Evolutionary conservation across 2,113 vertebrate genomes (phyloP).

Genomic region (Leucopsar rothschildi): DNA sequence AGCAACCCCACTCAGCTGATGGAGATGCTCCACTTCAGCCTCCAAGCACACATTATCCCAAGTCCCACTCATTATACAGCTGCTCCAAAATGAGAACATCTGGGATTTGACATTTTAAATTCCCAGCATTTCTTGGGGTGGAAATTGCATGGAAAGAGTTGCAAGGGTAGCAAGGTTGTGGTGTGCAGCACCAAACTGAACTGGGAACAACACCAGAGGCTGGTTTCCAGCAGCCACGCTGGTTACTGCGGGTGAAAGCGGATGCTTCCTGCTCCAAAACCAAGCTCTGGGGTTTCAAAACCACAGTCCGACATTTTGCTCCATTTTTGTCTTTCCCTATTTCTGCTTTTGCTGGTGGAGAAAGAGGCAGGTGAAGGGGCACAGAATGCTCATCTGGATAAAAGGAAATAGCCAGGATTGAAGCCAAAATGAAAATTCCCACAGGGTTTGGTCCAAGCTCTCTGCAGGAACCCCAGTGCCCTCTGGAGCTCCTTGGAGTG

Average conservation of each 20-base stretch:
- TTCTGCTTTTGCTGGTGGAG: constrained; percentile 1
- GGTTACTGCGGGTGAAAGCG: background rate
- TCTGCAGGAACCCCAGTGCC: background rate
- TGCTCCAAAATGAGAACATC: background rate
- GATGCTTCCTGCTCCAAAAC: background rate
- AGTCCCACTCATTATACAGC: background rate
- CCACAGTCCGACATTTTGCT: background rate
- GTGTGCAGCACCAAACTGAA: background rate
- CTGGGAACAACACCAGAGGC: background rate
- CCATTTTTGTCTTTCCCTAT: background rate
- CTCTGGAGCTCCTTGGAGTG: background rate
- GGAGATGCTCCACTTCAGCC: background rate
- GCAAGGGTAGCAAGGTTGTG: fast-evolving
- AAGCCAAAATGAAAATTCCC: background rate
- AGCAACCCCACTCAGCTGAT: background rate
- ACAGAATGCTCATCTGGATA: background rate
- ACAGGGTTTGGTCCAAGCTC: background rate
- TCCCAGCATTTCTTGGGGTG: background rate
- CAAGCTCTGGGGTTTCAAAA: background rate
- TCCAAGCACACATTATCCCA: background rate
- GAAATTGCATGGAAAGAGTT: background rate
- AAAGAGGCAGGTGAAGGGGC: background rate
- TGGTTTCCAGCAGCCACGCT: fast-evolving
- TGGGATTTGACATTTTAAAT: background rate
- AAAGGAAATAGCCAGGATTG: background rate